Evolutionary conservation across 2,113 vertebrate genomes (phyloP), one percentile per base, ranked within the genome.

Genomic region (Coreoperca whiteheadi): DNA sequence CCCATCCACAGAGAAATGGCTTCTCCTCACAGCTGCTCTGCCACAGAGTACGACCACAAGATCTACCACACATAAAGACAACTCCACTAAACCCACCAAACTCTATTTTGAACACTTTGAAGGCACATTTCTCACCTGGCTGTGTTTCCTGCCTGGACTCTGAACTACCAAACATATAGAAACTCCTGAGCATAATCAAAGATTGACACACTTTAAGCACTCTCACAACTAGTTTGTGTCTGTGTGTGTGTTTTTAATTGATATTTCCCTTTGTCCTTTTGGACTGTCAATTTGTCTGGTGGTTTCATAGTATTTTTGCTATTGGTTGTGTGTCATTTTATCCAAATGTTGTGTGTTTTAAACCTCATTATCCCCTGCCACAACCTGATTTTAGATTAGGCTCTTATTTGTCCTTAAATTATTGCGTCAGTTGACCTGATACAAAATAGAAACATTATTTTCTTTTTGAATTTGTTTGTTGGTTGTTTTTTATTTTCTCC

Each of bases 361-460:
- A 65, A 78, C 56, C 30, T 77, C 83, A 61, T 74, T 78, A 66
- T 56, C 60, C 82, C 86, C 79, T 65, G 34, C 81, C 82, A 74
- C 83, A 83, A 18, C 74, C 79, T 86, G 68, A 70, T 83, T 89
- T 87, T 94, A 90, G 77, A 85, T 79, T 89, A 86, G 86, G 84
- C 78, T 81, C 23, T 66, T 91, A 34, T 67, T 51, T 85, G 50
- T 88, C 75, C 82, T 93, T 92, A 94, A 95, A 79, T 88, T 88
- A 90, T 87, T 93, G 87, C 80, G 92, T 95, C 94, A 94, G 94
- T 96, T 96, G 95, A 96, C 75, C 94, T 96, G 94, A 96, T 94
- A 57, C 88, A 83, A 80, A 77, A 25, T 64, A 78, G 66, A 83
- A 77, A 67, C 74, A 48, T 79, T 70, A 8, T 77, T 77, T 1